A percentile compares a stretch with the other conserved stretches of the same genome.
These are phyloP conservation scores for Oophaga sylvatica DNA, from an alignment of 2,797 vertebrate species.

Conservation along the genomic window DNA sequence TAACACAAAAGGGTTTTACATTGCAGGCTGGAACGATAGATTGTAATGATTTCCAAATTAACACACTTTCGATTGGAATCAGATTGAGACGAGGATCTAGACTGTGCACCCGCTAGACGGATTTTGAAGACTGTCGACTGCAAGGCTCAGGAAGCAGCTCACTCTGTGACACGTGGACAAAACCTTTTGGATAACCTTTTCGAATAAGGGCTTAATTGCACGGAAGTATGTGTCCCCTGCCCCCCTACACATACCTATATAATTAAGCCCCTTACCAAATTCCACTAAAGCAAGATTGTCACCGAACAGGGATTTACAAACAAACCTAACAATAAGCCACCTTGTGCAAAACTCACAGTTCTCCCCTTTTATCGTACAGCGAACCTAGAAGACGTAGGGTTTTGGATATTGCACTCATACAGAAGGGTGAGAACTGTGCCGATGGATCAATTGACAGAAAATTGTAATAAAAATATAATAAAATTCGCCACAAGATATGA, in stretches of 20 bases:
- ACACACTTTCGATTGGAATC: neutral
- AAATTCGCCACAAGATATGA: neutral
- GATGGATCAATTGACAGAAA: neutral
- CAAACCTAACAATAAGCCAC: neutral
- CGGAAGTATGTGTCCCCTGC: neutral
- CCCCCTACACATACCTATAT: neutral
- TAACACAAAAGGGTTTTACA: neutral
- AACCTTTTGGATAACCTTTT: neutral
- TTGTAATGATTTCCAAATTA: neutral
- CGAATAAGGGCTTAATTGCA: neutral
- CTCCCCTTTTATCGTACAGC: neutral
- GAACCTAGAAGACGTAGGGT: neutral
- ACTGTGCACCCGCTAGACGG: neutral
- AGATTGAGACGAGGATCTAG: neutral
- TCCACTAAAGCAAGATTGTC: conserved; percentile 27
- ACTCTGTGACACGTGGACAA: neutral
- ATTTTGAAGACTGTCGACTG: neutral
- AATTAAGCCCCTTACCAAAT: conserved; percentile 2
- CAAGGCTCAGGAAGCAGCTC: conserved; percentile 24
- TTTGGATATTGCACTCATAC: neutral
- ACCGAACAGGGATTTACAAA: neutral
- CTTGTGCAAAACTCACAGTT: neutral
- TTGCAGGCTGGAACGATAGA: neutral
- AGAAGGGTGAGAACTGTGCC: neutral
- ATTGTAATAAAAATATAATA: neutral